These are phyloP conservation scores for Lochmaea crataegi DNA, from an alignment of 2,888 invertebrate species.

Conservation along the genomic window DNA sequence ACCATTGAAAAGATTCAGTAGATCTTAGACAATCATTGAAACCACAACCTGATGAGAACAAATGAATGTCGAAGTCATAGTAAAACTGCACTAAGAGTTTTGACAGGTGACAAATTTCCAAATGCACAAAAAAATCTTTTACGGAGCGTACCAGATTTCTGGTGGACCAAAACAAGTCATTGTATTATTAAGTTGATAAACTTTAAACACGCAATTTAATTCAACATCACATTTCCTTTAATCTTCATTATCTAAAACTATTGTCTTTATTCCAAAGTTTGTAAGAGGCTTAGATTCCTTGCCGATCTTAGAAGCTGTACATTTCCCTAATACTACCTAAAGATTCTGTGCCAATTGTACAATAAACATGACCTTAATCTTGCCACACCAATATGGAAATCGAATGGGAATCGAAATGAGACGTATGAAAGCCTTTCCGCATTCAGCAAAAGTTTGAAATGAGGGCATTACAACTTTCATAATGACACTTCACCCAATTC, in stretches of 20 bases:
- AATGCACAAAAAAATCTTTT: too few relatives aligned
- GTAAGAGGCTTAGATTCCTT: neutral
- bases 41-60: too few relatives aligned
- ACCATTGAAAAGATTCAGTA: too few relatives aligned
- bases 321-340: neutral
- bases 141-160: too few relatives aligned
- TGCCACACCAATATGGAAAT: neutral
- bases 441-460: constrained; percentile 27
- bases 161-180: too few relatives aligned
- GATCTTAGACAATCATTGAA: too few relatives aligned
- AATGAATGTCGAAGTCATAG: too few relatives aligned
- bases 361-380: neutral
- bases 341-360: neutral
- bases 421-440: constrained; percentile 19
- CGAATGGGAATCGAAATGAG: neutral
- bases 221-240: too few relatives aligned
- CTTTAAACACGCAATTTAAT: too few relatives aligned
- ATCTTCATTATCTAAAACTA: neutral
- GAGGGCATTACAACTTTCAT: constrained; percentile 35
- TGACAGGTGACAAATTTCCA: too few relatives aligned
- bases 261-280: neutral
- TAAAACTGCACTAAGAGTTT: too few relatives aligned
- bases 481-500: constrained; percentile 42
- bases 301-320: neutral
- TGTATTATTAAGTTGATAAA: too few relatives aligned